phyloP scores from a whole-genome alignment of 2,797 vertebrate species.

The Fistularia tabacaria region DNA sequence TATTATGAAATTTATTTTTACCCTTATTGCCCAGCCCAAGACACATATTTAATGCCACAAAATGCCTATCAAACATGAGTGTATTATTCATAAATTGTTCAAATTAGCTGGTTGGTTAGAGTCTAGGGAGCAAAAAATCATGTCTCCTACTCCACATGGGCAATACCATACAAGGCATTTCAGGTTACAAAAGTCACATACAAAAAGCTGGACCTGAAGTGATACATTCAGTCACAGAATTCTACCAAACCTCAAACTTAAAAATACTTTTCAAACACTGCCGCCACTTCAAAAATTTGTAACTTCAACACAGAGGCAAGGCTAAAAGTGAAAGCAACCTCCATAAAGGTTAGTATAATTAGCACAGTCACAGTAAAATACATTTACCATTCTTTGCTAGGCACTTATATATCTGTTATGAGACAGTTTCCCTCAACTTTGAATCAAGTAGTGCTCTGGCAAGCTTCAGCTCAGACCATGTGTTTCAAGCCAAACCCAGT shows the following conservation, averaged over 20 bases:
- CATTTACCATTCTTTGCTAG: constrained; percentile 42
- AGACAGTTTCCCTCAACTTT: no score
- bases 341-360: constrained; percentile 32
- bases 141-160: constrained; percentile 5
- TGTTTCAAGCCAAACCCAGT: no score
- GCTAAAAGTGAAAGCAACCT: constrained; percentile 42
- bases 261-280: constrained; percentile 10
- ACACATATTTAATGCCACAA: no score
- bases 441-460: no score
- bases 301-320: constrained; percentile 27
- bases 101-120: constrained; percentile 18
- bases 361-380: constrained; percentile 33
- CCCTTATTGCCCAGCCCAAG: no score
- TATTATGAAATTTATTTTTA: no score
- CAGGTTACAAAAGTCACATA: constrained; percentile 41
- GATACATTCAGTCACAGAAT: constrained; percentile 47
- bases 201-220: constrained; percentile 43
- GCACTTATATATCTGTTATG: constrained; percentile 50
- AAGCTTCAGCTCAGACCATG: no score
- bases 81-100: background rate
- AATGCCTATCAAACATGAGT: no score
- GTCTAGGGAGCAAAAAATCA: constrained; percentile 3
- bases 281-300: constrained; percentile 5
- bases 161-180: constrained; percentile 41
- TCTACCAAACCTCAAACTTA: constrained; percentile 15